These are phyloP conservation scores for Rhagonycha lutea DNA, from an alignment of 2,888 invertebrate species.

Conservation along the genomic window DNA sequence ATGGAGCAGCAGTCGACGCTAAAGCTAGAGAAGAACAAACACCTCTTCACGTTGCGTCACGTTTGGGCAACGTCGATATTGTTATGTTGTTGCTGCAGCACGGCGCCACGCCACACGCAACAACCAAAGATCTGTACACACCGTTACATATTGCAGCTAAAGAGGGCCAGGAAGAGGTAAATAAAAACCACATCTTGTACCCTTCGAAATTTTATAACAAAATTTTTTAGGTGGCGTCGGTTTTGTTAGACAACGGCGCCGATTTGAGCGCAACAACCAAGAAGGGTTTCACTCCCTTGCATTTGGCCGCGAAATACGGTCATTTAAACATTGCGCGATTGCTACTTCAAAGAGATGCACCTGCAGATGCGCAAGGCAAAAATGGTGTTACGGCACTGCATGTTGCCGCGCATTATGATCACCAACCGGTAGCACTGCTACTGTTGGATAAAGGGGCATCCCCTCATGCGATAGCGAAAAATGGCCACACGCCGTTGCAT, in stretches of 20 bases:
- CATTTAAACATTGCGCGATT: conserved; percentile 86
- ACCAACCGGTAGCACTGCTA: conserved; percentile 86
- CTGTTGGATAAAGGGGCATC: conserved; percentile 92
- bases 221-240: conserved; percentile 73
- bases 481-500: conserved; percentile 97
- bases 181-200: not conserved
- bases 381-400: conserved; percentile 95
- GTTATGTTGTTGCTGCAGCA: conserved; percentile 92
- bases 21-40: conserved; percentile 89
- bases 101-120: conserved; percentile 85
- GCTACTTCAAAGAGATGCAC: conserved; percentile 84
- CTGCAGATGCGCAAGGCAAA: conserved; percentile 84
- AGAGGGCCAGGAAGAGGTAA: conserved; percentile 86
- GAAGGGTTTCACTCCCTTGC: conserved; percentile 95
- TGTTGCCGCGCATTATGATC: conserved; percentile 96
- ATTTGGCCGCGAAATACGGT: conserved; percentile 97
- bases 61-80: conserved; percentile 95
- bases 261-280: conserved; percentile 90
- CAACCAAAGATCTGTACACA: conserved; percentile 94
- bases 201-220: not conserved
- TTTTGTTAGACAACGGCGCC: conserved; percentile 90
- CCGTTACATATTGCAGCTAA: conserved; percentile 97
- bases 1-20: conserved; percentile 79
- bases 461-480: conserved; percentile 92
- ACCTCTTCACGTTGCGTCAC: conserved; percentile 93